phyloP scores from a whole-genome alignment of 2,888 invertebrate species.

The Lepas anatifera region DNA sequence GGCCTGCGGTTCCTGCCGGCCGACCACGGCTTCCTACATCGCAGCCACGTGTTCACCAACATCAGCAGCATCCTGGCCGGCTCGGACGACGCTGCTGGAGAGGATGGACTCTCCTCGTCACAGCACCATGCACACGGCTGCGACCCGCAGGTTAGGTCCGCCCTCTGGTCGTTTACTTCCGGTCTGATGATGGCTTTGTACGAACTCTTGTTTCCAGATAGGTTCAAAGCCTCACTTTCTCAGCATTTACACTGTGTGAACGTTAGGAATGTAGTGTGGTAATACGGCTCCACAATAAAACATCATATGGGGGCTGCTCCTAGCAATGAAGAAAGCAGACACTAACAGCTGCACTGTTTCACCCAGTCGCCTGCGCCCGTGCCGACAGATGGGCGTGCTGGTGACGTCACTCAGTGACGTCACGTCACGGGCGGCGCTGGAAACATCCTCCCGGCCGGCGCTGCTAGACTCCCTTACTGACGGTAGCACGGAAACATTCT shows the following conservation, averaged over 20 bases:
- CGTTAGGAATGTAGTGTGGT: no score
- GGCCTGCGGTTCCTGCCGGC: conserved; percentile 75
- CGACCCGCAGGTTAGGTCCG: background rate
- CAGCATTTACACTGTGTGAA: no score
- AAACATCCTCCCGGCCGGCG: conserved; percentile 83
- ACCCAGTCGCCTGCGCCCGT: no score
- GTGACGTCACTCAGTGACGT: conserved; percentile 51
- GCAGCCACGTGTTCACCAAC: conserved; percentile 84
- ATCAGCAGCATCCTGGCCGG: conserved; percentile 89
- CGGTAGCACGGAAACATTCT: conserved; percentile 93
- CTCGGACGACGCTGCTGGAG: conserved; percentile 59
- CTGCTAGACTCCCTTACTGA: conserved; percentile 89
- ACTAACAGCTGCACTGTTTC: no score
- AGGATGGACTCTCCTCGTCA: conserved; percentile 27
- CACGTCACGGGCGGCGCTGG: conserved; percentile 60
- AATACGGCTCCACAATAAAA: no score
- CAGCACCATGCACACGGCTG: conserved; percentile 29
- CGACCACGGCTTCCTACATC: conserved; percentile 82
- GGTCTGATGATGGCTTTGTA: no score
- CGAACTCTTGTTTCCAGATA: no score
- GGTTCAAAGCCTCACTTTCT: no score
- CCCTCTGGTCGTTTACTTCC: no score
- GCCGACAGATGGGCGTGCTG: conserved; percentile 25
- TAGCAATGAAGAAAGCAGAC: no score
- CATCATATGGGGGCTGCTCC: no score